Evolutionary conservation across 2,888 invertebrate genomes (phyloP).

Genomic region (Scaptomyza flava): DNA sequence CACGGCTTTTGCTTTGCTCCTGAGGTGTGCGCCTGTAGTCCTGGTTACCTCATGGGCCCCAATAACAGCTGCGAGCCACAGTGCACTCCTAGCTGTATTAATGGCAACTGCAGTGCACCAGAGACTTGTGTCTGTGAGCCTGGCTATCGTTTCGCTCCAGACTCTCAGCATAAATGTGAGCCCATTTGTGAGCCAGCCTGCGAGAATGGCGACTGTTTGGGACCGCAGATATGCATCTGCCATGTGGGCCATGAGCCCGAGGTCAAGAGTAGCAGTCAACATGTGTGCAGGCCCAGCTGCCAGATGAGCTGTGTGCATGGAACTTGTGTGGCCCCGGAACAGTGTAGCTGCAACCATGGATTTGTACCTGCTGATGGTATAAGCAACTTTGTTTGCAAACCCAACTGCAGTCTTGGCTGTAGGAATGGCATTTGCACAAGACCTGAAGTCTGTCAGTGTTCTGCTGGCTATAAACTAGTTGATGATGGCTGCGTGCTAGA

Average conservation of each 20-base stretch:
- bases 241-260: conserved; percentile 70
- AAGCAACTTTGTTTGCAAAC: conserved; percentile 85
- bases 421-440: conserved; percentile 79
- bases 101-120: conserved; percentile 85
- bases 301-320: conserved; percentile 60
- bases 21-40: conserved; percentile 67
- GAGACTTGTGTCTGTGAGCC: conserved; percentile 68
- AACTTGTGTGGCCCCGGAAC: conserved; percentile 64
- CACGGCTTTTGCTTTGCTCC: conserved; percentile 76
- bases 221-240: conserved; percentile 69
- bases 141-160: conserved; percentile 45
- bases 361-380: conserved; percentile 62
- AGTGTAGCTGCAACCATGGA: conserved; percentile 82
- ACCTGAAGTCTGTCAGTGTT: conserved; percentile 77
- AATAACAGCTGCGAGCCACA: conserved; percentile 71
- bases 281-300: conserved; percentile 56
- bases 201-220: conserved; percentile 81
- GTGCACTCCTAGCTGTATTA: conserved; percentile 70
- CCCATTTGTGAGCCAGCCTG: conserved; percentile 82
- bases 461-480: conserved; percentile 35
- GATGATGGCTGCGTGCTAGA: conserved; percentile 20
- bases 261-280: not conserved
- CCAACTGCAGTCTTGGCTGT: conserved; percentile 58
- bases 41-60: conserved; percentile 81
- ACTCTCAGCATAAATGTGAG: conserved; percentile 69